Evolutionary conservation across 1,140 invertebrate species (phyloP).

Genomic region (Ceratina calcarata): DNA sequence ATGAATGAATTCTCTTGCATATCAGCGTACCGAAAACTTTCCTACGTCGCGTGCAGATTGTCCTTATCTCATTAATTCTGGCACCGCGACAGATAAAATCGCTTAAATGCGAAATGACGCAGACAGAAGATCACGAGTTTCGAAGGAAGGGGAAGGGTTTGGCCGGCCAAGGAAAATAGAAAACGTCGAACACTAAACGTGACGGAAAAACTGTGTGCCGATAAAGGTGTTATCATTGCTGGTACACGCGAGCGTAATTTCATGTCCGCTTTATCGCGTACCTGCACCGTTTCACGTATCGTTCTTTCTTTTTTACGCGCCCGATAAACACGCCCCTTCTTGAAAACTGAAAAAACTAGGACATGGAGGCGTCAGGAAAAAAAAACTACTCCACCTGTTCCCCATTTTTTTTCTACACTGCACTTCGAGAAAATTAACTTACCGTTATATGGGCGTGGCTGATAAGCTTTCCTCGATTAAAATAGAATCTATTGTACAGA

Average conservation of each 20-base stretch:
- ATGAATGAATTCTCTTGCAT: not conserved
- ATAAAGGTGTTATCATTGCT: slow-evolving; percentile 5
- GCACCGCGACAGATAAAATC: not conserved
- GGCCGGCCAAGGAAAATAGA: not conserved
- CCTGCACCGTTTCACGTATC: not conserved
- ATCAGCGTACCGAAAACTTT: not conserved
- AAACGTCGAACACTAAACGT: not conserved
- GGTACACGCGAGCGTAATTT: slow-evolving; percentile 5
- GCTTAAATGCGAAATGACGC: not conserved
- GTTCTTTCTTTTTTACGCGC: not conserved
- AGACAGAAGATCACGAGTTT: not conserved
- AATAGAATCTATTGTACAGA: no score
- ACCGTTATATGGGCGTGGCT: not conserved
- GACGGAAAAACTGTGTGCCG: not conserved
- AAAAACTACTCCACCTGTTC: not conserved
- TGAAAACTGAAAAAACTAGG: not conserved
- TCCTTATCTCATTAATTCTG: not conserved
- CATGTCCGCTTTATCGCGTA: slow-evolving; percentile 12
- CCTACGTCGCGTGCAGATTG: not conserved
- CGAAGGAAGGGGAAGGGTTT: not conserved
- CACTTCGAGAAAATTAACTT: not conserved
- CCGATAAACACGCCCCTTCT: not conserved
- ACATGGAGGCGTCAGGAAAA: not conserved
- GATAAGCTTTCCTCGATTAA: not conserved
- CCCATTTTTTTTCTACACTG: not conserved